A percentile compares a stretch with the other conserved stretches of the same genome.
These are phyloP conservation scores for Megalopta genalis DNA, from an alignment of 1,140 invertebrate genomes.

Conservation along the genomic window DNA sequence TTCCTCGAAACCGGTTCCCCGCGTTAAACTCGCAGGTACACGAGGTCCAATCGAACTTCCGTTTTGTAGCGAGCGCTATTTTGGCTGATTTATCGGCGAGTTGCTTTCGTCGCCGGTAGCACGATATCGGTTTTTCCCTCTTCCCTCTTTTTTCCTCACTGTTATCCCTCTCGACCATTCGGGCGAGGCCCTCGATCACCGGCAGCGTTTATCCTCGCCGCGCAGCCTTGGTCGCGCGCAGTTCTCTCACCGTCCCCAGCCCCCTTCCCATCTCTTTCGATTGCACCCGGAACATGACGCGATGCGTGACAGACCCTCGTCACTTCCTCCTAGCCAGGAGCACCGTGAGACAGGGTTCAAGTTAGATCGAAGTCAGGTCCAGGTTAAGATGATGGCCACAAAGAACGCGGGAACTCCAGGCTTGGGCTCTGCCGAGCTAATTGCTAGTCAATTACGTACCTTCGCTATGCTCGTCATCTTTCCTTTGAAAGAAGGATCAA, in stretches of 20 bases:
- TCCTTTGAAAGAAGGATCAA: too few relatives aligned
- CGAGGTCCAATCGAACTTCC: constrained; percentile 51
- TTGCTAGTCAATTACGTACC: too few relatives aligned
- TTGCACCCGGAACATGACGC: constrained; percentile 47
- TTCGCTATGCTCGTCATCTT: too few relatives aligned
- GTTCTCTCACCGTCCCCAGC: constrained; percentile 2
- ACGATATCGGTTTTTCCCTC: constrained; percentile 55
- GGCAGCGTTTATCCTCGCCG: constrained; percentile 60
- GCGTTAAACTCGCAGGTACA: constrained; percentile 23
- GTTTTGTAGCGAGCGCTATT: constrained; percentile 59
- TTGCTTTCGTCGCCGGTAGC: constrained; percentile 53
- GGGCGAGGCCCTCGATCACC: constrained; percentile 56
- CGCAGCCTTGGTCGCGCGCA: constrained; percentile 47
- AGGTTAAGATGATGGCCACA: too few relatives aligned
- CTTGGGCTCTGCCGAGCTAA: too few relatives aligned
- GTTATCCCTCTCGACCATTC: constrained; percentile 50
- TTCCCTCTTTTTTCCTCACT: constrained; percentile 21
- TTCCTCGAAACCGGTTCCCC: constrained; percentile 18
- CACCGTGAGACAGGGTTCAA: constrained; percentile 1
- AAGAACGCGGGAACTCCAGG: too few relatives aligned
- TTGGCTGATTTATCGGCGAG: constrained; percentile 65
- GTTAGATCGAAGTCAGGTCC: too few relatives aligned
- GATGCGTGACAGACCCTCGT: constrained; percentile 50
- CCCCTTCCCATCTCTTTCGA: constrained; percentile 26
- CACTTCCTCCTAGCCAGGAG: constrained; percentile 52